These are phyloP conservation scores for Zosterops borbonicus DNA, from an alignment of 2,113 vertebrate species.

Conservation along the genomic window DNA sequence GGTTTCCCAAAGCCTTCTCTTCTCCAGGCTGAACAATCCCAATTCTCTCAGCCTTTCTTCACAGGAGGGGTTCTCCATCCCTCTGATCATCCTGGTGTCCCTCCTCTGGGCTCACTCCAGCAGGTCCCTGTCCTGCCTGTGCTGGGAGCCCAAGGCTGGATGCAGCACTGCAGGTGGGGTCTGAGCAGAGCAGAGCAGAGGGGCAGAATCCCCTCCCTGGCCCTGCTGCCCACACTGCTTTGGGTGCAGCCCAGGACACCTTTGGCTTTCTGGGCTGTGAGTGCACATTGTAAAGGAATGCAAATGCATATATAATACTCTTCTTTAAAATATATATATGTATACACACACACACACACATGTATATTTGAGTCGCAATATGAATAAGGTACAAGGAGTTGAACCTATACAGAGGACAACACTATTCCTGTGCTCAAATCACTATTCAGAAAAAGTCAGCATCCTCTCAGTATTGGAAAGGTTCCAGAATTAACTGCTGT, in stretches of 20 bases:
- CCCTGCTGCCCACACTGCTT: background rate
- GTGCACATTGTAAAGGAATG: too few relatives aligned
- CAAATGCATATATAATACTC: background rate
- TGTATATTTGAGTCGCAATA: background rate
- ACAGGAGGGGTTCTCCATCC: background rate
- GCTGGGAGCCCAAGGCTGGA: background rate
- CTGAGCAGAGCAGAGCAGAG: background rate
- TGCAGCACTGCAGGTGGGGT: background rate
- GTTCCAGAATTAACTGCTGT: background rate
- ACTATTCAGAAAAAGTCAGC: background rate
- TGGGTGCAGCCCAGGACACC: background rate
- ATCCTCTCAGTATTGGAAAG: background rate
- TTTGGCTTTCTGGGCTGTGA: background rate
- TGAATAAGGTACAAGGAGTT: background rate
- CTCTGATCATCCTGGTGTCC: background rate
- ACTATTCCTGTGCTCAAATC: background rate
- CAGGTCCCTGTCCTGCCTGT: background rate
- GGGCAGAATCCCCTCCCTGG: background rate
- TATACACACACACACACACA: rapidly evolving
- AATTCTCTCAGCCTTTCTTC: background rate
- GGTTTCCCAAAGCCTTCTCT: background rate
- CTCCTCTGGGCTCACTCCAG: rapidly evolving
- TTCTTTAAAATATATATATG: background rate
- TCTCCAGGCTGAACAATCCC: background rate
- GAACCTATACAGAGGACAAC: background rate